A percentile compares a stretch with the other conserved stretches of the same genome.
Conservation (phyloP, 1,140 invertebrate genomes). For the Sarcophaga peregrina region DNA sequence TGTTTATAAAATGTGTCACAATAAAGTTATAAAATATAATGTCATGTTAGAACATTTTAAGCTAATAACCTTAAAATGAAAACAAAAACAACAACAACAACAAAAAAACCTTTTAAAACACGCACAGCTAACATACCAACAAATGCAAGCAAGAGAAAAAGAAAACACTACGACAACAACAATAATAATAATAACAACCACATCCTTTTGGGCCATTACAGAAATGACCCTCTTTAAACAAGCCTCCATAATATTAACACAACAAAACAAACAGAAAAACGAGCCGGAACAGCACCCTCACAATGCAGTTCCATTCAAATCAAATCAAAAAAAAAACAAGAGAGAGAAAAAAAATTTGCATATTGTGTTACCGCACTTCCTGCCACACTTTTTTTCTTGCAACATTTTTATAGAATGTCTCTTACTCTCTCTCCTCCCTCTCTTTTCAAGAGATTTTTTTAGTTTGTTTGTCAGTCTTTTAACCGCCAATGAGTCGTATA, state of each 20-base stretch:
- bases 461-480: neutral
- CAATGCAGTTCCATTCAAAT: constrained; percentile 31
- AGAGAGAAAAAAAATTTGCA: constrained; percentile 18
- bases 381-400: constrained; percentile 40
- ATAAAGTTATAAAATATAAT: constrained; percentile 43
- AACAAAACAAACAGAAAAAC: neutral
- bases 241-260: neutral
- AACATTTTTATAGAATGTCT: neutral
- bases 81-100: neutral
- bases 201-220: constrained; percentile 24
- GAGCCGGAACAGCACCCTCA: constrained; percentile 37
- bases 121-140: constrained; percentile 22
- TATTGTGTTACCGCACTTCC: constrained; percentile 43
- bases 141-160: neutral
- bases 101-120: constrained; percentile 23
- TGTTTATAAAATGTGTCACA: neutral
- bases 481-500: constrained; percentile 48
- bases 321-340: too few relatives aligned
- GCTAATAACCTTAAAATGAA: constrained; percentile 30
- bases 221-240: constrained; percentile 17
- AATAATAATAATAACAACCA: constrained; percentile 6
- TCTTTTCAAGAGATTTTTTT: neutral
- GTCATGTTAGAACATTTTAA: constrained; percentile 29
- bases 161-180: neutral
- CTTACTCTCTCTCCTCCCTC: neutral